Evolutionary conservation across 2,797 vertebrate species (phyloP).

Genomic region (Galagoides demidoff): DNA sequence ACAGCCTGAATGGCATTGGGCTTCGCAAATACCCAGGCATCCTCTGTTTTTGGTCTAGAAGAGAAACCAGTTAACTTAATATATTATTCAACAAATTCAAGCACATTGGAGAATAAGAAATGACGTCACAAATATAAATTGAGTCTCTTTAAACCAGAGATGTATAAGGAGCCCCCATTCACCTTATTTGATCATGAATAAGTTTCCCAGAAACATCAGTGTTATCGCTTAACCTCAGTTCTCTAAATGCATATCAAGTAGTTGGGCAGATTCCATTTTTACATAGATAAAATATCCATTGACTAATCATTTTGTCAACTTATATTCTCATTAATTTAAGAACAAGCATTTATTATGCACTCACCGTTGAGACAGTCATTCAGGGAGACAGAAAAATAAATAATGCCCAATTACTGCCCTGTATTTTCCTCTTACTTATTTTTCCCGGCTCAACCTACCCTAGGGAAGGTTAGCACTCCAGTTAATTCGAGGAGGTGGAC

Average conservation of each 20-base stretch:
- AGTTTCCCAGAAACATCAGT: neutral
- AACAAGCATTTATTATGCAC: neutral
- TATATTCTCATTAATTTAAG: conserved; percentile 15
- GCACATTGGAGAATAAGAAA: conserved; percentile 36
- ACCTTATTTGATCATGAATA: neutral
- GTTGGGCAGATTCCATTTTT: neutral
- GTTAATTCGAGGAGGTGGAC: neutral
- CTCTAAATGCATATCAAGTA: neutral
- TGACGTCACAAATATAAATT: neutral
- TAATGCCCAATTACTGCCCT: neutral
- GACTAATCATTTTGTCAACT: neutral
- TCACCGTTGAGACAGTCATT: neutral
- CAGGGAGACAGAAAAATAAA: conserved; percentile 1
- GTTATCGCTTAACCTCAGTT: neutral
- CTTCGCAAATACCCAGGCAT: conserved; percentile 95
- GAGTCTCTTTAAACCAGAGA: neutral
- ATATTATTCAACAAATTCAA: conserved; percentile 45
- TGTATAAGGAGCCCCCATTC: neutral
- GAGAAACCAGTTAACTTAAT: conserved; percentile 64
- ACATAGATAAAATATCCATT: conserved; percentile 17
- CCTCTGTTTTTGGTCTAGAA: conserved; percentile 91
- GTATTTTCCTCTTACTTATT: neutral
- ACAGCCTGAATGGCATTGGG: conserved; percentile 94
- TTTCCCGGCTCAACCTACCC: neutral
- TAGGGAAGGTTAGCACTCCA: neutral